Percentiles rank a stretch among this genome's conserved stretches.
These are phyloP conservation scores for Morinoia aosen DNA, from an alignment of 2,888 invertebrate species.

Conservation along the genomic window DNA sequence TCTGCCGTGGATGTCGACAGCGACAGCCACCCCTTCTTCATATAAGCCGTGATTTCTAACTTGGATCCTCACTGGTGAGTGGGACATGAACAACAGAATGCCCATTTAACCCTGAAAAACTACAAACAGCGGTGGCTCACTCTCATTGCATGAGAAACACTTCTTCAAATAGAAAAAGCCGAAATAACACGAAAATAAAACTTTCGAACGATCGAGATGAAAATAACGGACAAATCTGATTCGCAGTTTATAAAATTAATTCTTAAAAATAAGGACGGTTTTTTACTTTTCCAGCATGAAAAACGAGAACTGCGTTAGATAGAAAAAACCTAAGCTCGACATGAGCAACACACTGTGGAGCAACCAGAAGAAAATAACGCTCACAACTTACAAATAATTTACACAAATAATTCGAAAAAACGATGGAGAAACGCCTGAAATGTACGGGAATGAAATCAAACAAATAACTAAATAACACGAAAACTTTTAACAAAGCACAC, in stretches of 20 bases:
- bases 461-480: too few relatives aligned
- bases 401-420: too few relatives aligned
- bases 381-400: too few relatives aligned
- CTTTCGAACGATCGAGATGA: too few relatives aligned
- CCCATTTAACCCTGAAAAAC: background rate
- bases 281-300: background rate
- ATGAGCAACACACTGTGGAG: background rate
- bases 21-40: background rate
- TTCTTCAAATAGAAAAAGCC: too few relatives aligned
- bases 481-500: too few relatives aligned
- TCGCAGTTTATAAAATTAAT: background rate
- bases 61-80: background rate
- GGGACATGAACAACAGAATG: background rate
- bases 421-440: too few relatives aligned
- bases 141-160: too few relatives aligned
- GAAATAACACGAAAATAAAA: too few relatives aligned
- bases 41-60: background rate
- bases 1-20: background rate
- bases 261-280: background rate
- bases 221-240: too few relatives aligned
- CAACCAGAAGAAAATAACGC: background rate
- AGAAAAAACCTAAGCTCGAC: background rate
- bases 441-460: too few relatives aligned
- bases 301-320: background rate
- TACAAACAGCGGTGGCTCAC: too few relatives aligned